Conservation (phyloP, 2,888 invertebrate species). For the Tillus elongatus region DNA sequence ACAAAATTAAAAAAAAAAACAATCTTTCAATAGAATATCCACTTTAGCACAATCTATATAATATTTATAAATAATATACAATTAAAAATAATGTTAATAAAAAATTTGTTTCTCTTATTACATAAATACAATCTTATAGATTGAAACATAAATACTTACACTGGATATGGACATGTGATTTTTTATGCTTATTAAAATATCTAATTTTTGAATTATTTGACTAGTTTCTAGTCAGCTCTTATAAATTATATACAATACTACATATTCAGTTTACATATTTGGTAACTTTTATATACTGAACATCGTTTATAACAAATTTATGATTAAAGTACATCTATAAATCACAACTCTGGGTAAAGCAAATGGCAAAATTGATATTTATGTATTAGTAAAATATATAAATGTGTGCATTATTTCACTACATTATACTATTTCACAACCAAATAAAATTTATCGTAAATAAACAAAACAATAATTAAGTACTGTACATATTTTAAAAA, state of each 20-base stretch:
- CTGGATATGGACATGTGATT: no score
- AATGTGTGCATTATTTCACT: background rate
- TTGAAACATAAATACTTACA: no score
- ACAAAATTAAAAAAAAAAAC: no score
- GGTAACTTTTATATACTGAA: conserved; percentile 43
- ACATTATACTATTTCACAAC: conserved; percentile 1
- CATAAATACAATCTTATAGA: conserved; percentile 4
- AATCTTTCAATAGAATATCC: background rate
- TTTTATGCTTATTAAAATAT: no score
- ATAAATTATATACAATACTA: conserved; percentile 34
- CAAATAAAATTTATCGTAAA: background rate
- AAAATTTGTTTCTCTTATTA: conserved; percentile 4
- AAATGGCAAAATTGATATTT: conserved; percentile 31
- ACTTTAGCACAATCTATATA: conserved; percentile 6
- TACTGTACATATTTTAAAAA: background rate
- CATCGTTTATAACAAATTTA: conserved; percentile 22
- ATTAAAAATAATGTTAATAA: background rate
- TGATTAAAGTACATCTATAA: conserved; percentile 27
- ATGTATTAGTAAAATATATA: background rate
- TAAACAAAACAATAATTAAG: background rate
- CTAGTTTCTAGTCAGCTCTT: conserved; percentile 19
- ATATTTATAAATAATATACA: background rate
- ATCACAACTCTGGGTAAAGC: conserved; percentile 39
- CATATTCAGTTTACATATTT: conserved; percentile 41
- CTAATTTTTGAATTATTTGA: background rate